Base-by-base conservation (phyloP, 2,797 vertebrate genomes). In the Numenius phaeopus region DNA sequence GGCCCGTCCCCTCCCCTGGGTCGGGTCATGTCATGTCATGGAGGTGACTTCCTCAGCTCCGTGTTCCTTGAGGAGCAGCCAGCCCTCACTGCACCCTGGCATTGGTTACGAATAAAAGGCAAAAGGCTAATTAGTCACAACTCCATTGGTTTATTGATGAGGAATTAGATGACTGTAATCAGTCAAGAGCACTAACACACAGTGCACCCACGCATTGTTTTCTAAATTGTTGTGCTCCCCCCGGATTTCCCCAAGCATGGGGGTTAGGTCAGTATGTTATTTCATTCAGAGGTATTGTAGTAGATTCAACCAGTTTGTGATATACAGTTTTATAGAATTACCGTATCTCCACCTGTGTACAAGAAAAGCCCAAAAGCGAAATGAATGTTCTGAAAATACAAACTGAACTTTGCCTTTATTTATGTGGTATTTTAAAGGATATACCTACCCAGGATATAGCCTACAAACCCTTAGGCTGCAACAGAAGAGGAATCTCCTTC, bases 251-350 rank as follows among this genome's bases (percentile, higher is more conserved):
- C 22, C 1, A 14, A 29, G 20, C 7, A 8, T 2, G 10, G 11
- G 4, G 5, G 3, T 9, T 10, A 15, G 42, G 9, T 54, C 34
- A 73, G 7, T 15, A 11, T 22, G 5, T 30, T 66, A 8, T 64
- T 81, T 82, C 24, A 54, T 18, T 49, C n/a, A 32, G 57, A 34
- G 5, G 7, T 21, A 23, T 8, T 46, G 10, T 18, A 40, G 13
- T 18, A 0, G 0, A 52, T 52, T 69, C 55, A 85, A 46, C 3
- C 6, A 29, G 4, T 23, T 59, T 54, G 6, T 61, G 22, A 72
- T n/a, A 47, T 4, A 14, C 11, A 34, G 22, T 34, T 81, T 67
- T 52, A 17, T 17, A 69, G 44, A 39, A 4, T 57, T 62, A 71
- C 18, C 6, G 42, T 66, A 40, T 40, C 26, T 61, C 40, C 7